Evolutionary conservation across 35 echinoderm and acorn worm genomes (phyloP).

Genomic region (Chiridota heheva): DNA sequence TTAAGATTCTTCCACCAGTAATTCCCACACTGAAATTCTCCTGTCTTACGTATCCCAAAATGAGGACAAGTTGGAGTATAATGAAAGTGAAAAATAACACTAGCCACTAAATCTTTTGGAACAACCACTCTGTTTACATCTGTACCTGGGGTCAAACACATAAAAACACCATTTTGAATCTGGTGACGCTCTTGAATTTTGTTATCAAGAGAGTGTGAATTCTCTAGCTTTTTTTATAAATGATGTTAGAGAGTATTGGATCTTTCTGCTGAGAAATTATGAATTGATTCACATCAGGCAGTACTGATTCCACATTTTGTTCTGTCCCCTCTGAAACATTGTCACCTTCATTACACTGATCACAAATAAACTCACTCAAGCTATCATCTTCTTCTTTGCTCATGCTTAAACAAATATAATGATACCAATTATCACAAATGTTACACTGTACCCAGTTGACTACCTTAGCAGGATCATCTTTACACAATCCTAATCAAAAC

Average conservation of each 20-base stretch:
- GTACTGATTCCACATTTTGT: not conserved
- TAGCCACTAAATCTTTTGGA: not conserved
- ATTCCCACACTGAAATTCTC: not conserved
- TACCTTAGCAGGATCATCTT: not conserved
- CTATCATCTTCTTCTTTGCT: not conserved
- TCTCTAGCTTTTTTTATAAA: not conserved
- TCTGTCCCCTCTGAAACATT: not conserved
- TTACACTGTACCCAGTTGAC: not conserved
- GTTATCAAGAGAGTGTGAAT: too few relatives aligned
- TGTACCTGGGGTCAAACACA: too few relatives aligned
- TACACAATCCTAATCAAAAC: not conserved
- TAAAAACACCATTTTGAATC: not conserved
- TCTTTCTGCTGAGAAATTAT: not conserved
- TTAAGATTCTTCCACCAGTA: not conserved
- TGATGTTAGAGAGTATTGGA: not conserved
- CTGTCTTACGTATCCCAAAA: not conserved
- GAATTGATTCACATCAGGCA: slow-evolving; percentile 21
- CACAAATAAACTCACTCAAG: not conserved
- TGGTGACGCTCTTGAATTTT: not conserved
- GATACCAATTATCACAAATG: too few relatives aligned
- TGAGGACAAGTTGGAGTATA: slow-evolving; percentile 9
- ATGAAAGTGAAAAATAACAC: slow-evolving; percentile 15
- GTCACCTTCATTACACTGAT: not conserved
- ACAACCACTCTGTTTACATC: not conserved
- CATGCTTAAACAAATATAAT: not conserved